Conservation (phyloP, 2,888 invertebrate genomes). For the Adela reaumurella region DNA sequence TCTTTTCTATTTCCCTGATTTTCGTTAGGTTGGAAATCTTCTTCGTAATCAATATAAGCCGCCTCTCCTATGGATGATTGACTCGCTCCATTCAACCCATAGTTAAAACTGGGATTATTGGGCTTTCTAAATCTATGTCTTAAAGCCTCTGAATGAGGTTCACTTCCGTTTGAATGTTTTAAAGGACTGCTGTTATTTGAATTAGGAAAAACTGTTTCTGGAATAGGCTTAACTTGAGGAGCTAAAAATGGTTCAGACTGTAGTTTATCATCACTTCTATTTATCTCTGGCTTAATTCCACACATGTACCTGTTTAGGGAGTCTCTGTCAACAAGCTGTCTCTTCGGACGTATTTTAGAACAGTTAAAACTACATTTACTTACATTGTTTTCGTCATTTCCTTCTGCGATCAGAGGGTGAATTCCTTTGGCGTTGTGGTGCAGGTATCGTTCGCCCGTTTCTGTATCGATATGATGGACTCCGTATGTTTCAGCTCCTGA, state of each 20-base stretch:
- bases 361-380: conserved; percentile 20
- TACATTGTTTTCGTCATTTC: conserved; percentile 31
- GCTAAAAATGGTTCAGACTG: background rate
- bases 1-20: background rate
- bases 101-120: too few species aligned
- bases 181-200: background rate
- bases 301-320: background rate
- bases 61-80: background rate
- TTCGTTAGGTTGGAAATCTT: background rate
- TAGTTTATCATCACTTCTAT: background rate
- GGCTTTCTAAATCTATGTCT: too few species aligned
- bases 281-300: background rate
- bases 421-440: conserved; percentile 30
- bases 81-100: background rate
- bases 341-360: background rate
- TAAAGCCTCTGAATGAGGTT: background rate
- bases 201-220: background rate
- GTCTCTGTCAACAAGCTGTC: background rate
- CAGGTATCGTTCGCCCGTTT: conserved; percentile 26
- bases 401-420: conserved; percentile 35
- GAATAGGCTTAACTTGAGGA: background rate
- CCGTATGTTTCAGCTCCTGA: background rate
- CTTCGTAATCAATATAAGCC: background rate
- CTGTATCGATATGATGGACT: conserved; percentile 12
- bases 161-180: background rate